phyloP scores from a whole-genome alignment of 2,797 vertebrate species.

The Otus scops region DNA sequence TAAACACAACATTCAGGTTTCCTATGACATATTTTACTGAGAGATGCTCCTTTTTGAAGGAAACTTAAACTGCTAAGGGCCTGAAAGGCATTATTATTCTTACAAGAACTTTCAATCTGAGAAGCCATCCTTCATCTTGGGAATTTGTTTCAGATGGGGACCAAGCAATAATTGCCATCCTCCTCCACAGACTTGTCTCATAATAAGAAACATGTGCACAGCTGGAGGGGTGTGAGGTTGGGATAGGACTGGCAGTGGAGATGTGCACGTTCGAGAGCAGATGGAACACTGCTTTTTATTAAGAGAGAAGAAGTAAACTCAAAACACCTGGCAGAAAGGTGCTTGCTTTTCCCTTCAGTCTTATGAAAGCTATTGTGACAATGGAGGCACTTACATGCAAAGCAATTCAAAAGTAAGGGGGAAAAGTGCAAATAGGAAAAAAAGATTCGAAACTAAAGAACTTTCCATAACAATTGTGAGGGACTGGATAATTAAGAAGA shows the following conservation, averaged over 20 bases:
- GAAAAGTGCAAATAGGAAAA: background rate
- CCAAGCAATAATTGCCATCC: background rate
- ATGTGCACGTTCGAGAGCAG: constrained; percentile 40
- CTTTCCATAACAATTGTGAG: background rate
- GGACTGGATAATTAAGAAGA: background rate
- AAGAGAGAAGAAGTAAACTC: constrained; percentile 47
- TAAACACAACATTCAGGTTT: background rate
- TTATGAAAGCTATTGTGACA: background rate
- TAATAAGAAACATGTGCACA: constrained; percentile 52
- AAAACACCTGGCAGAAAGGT: constrained; percentile 64
- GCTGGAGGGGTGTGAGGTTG: constrained; percentile 28
- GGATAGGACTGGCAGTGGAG: background rate
- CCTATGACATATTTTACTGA: background rate
- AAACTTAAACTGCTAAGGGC: constrained; percentile 13
- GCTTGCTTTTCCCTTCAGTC: background rate
- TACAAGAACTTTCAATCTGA: constrained; percentile 37
- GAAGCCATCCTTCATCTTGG: constrained; percentile 51
- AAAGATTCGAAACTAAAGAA: background rate
- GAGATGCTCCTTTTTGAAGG: background rate
- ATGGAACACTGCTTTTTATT: constrained; percentile 61
- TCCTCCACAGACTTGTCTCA: background rate
- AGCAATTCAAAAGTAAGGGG: background rate
- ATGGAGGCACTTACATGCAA: background rate
- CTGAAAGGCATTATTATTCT: constrained; percentile 44
- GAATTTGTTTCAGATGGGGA: constrained; percentile 59